These are phyloP conservation scores for Thaleichthys pacificus DNA, from an alignment of 2,797 vertebrate species.

Conservation along the genomic window DNA sequence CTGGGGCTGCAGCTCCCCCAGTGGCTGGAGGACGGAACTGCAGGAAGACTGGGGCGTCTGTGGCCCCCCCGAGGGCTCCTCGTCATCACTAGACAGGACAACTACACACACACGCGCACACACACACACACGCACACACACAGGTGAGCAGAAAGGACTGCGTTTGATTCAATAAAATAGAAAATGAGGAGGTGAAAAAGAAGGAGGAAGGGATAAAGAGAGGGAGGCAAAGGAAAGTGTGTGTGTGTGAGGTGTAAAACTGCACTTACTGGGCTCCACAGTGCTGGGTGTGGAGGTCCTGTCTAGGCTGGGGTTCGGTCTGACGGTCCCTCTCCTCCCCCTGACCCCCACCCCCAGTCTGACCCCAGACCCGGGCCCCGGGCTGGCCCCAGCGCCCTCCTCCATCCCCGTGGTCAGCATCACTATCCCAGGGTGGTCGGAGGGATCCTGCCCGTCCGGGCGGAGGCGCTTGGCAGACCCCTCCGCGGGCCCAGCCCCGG, in stretches of 20 bases:
- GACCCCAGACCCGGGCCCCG: conserved; percentile 16
- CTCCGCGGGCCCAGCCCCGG: conserved; percentile 10
- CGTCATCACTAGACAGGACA: background rate
- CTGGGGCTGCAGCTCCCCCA: conserved; percentile 44
- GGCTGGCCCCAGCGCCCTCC: conserved; percentile 35
- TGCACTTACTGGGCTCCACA: conserved; percentile 71
- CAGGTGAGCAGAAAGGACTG: background rate
- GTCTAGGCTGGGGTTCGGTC: conserved; percentile 15
- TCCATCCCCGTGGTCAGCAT: background rate
- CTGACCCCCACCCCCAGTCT: background rate
- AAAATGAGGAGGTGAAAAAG: background rate
- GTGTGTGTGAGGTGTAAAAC: background rate
- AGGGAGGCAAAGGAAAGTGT: background rate
- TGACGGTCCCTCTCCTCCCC: background rate
- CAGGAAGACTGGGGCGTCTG: background rate
- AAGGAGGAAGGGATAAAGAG: background rate
- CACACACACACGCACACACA: background rate
- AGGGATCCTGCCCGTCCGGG: conserved; percentile 9
- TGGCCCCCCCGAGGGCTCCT: background rate
- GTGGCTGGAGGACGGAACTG: conserved; percentile 18
- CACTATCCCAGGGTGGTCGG: background rate
- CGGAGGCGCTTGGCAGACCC: conserved; percentile 5
- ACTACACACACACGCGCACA: background rate
- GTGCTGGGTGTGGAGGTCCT: conserved; percentile 6
- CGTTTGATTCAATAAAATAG: background rate